These are phyloP conservation scores for Microctonus aethiopoides DNA, from an alignment of 2,888 invertebrate genomes.

Conservation along the genomic window DNA sequence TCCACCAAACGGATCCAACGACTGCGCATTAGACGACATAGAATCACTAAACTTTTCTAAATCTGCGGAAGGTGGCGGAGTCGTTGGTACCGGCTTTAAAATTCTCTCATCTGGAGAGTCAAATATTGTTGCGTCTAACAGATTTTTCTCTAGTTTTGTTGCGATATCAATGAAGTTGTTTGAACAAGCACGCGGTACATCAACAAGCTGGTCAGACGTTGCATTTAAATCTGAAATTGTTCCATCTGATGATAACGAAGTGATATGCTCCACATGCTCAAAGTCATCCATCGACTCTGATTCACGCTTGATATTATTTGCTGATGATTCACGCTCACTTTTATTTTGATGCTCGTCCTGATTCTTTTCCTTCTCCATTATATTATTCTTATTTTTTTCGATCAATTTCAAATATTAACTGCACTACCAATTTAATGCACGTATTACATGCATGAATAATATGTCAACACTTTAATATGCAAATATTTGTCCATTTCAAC, in stretches of 20 bases:
- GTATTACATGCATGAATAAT: not conserved
- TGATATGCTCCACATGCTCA: slow-evolving; percentile 77
- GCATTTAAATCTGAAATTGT: slow-evolving; percentile 19
- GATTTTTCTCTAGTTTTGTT: slow-evolving; percentile 54
- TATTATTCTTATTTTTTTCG: not conserved
- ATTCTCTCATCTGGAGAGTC: slow-evolving; percentile 39
- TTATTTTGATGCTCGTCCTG: not conserved
- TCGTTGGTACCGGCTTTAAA: slow-evolving; percentile 52
- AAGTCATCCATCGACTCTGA: slow-evolving; percentile 80
- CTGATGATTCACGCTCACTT: not conserved
- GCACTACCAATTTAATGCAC: not conserved
- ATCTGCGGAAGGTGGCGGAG: slow-evolving; percentile 59
- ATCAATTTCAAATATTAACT: not conserved
- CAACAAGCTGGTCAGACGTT: slow-evolving; percentile 43
- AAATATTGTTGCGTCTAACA: slow-evolving; percentile 49
- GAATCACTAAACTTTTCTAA: slow-evolving; percentile 49
- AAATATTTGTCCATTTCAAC: not conserved
- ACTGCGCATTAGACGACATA: slow-evolving; percentile 34
- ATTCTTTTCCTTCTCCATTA: slow-evolving; percentile 22
- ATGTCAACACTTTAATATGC: not conserved
- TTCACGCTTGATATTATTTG: slow-evolving; percentile 68
- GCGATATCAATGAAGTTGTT: slow-evolving; percentile 9
- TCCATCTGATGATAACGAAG: slow-evolving; percentile 58
- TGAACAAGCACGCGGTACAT: slow-evolving; percentile 53
- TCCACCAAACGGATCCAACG: slow-evolving; percentile 39